Conservation (phyloP, 2,888 invertebrate species). For the Ctenicera cuprea region DNA sequence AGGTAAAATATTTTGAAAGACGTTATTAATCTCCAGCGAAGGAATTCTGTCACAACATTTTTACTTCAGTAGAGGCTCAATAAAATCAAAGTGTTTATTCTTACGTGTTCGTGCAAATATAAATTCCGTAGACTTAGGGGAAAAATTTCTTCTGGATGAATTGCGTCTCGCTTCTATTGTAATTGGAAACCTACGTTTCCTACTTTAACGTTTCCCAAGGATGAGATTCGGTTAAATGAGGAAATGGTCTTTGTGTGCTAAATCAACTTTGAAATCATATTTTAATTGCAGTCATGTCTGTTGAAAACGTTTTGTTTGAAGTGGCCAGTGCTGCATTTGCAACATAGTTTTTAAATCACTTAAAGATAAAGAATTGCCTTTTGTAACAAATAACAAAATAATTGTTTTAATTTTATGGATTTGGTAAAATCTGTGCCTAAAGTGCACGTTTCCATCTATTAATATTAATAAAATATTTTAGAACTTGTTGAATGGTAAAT, state of each 20-base stretch:
- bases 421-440: too few relatives aligned
- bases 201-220: not conserved
- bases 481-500: not conserved
- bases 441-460: too few relatives aligned
- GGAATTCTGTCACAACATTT: not conserved
- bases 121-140: not conserved
- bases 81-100: conserved; percentile 8
- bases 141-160: conserved; percentile 15
- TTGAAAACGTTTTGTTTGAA: not conserved
- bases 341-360: too few relatives aligned
- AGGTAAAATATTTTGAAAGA: not conserved
- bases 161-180: conserved; percentile 26
- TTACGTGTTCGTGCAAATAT: not conserved
- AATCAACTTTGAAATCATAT: conserved; percentile 19
- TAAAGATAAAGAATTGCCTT: too few relatives aligned
- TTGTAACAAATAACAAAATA: too few relatives aligned
- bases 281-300: conserved; percentile 7
- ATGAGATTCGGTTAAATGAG: conserved; percentile 6
- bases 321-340: too few relatives aligned
- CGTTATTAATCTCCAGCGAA: not conserved
- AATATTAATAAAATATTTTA: too few relatives aligned
- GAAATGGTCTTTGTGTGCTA: conserved; percentile 13
- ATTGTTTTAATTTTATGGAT: too few relatives aligned
- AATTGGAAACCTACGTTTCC: conserved; percentile 27
- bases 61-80: not conserved